Base-by-base conservation (phyloP, 2,888 invertebrate genomes). In the Phrixothrix hirtus region DNA sequence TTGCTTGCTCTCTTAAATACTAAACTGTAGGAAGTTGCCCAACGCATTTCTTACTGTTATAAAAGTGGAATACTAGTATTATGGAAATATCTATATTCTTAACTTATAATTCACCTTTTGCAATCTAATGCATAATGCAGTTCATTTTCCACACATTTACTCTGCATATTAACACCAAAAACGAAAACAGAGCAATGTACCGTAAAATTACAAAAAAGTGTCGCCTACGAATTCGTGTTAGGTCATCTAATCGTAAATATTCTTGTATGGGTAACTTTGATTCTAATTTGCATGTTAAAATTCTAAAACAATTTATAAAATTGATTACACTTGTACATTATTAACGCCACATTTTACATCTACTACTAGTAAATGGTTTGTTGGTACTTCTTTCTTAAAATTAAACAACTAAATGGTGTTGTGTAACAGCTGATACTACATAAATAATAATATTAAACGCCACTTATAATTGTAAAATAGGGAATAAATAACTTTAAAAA, bases 1-100 rank as follows among this genome's bases (percentile, higher is more conserved):
- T 43, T 34, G 42, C 21, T 34, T 13, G 30, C 41, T 34, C 42
- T 32, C 34, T 34, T 43, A 34, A 43, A 34, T 26, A 15, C 16
- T 26, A 16, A 39, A 41, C 29, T 11, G 32, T 32, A 43, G 34
- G 42, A 43, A 43, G 42, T 43, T 43, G 32, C 42, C 25, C 17
- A 43, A 43, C 34, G 11, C 41, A 12, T 15, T 16, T 15, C 39
- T 10, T 29, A 35, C 43, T 25, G 34, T 16, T 37, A 29, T 37
- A 37, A 45, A 47, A 47, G 47, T 47, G 38, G 21, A 21, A 21
- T 21, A 21, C 4, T 21, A 7, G 21, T 7, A 21, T 21, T 5
- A 21, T 21, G 7, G 21, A 21, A 21, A 21, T 21, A 21, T 7
- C 3, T 21, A 21, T 21, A 29, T 10, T 29, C 29, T 29, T 29